These are phyloP conservation scores for Amblyteles armatorius DNA, from an alignment of 2,888 invertebrate species.

Conservation along the genomic window DNA sequence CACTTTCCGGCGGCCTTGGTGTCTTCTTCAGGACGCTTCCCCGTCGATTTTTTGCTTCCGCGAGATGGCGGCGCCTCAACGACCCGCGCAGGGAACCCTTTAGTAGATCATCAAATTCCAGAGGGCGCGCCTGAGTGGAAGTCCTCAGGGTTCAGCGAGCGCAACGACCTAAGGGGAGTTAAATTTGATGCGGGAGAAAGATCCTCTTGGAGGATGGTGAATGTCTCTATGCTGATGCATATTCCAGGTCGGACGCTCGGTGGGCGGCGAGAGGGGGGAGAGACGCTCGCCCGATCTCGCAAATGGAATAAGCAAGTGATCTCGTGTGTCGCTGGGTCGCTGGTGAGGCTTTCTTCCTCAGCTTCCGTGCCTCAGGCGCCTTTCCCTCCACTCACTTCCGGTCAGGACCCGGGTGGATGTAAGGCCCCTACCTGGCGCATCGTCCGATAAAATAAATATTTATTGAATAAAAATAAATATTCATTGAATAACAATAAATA, in stretches of 20 bases:
- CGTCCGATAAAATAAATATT: too few relatives aligned
- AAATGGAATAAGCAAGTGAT: constrained; percentile 43
- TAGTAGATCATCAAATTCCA: neutral
- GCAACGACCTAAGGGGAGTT: neutral
- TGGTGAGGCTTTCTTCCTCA: neutral
- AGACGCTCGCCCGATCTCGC: neutral
- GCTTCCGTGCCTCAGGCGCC: neutral
- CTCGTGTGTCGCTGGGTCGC: constrained; percentile 9
- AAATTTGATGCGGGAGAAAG: constrained; percentile 8
- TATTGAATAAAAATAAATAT: too few relatives aligned
- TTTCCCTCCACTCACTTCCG: neutral
- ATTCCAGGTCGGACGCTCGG: constrained; percentile 6
- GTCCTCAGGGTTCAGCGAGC: neutral
- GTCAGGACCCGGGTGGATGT: too few relatives aligned
- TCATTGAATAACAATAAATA: too few relatives aligned
- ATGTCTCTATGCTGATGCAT: constrained; percentile 3
- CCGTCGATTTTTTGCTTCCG: constrained; percentile 21
- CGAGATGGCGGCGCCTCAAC: constrained; percentile 40
- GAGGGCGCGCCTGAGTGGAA: neutral
- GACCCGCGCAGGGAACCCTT: neutral
- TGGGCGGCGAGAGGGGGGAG: constrained; percentile 6
- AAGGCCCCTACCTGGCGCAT: too few relatives aligned
- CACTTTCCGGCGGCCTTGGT: constrained; percentile 18
- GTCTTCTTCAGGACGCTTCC: constrained; percentile 11
- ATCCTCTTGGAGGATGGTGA: neutral